phyloP scores from a whole-genome alignment of 2,797 vertebrate genomes.

The Melanotaenia nigrans region DNA sequence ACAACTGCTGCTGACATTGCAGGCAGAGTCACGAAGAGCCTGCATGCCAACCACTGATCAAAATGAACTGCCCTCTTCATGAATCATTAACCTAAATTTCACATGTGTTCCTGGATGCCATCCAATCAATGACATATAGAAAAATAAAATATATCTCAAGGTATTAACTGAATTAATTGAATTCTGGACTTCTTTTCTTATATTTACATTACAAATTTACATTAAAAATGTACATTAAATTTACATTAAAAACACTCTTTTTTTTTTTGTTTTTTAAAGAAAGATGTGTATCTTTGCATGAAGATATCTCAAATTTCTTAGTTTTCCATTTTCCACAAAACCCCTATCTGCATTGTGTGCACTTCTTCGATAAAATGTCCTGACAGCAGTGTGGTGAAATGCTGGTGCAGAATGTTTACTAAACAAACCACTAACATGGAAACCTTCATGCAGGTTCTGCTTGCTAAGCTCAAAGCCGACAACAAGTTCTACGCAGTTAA shows the following conservation, averaged over 20 bases:
- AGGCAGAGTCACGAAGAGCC: conserved; percentile 35
- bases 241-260: background rate
- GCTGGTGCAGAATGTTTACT: conserved; percentile 57
- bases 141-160: background rate
- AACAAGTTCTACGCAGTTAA: conserved; percentile 95
- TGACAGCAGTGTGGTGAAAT: conserved; percentile 41
- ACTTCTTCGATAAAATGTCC: conserved; percentile 29
- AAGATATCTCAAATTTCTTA: conserved; percentile 46
- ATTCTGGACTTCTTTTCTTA: conserved; percentile 6
- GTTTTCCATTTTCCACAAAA: conserved; percentile 57
- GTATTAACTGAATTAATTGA: background rate
- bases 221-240: no score
- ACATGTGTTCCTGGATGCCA: conserved; percentile 40
- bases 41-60: conserved; percentile 31
- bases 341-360: conserved; percentile 42
- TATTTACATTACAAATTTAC: background rate
- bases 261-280: background rate
- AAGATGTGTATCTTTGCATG: conserved; percentile 11
- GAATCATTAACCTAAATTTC: conserved; percentile 75
- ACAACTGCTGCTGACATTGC: conserved; percentile 27
- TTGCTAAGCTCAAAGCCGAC: conserved; percentile 93
- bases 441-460: conserved; percentile 87
- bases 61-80: conserved; percentile 48
- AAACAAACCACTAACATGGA: conserved; percentile 64
- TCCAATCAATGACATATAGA: conserved; percentile 7